Evolutionary conservation across 2,797 vertebrate genomes (phyloP), one percentile per base, ranked within the genome.

Genomic region (Semaprochilodus insignis): DNA sequence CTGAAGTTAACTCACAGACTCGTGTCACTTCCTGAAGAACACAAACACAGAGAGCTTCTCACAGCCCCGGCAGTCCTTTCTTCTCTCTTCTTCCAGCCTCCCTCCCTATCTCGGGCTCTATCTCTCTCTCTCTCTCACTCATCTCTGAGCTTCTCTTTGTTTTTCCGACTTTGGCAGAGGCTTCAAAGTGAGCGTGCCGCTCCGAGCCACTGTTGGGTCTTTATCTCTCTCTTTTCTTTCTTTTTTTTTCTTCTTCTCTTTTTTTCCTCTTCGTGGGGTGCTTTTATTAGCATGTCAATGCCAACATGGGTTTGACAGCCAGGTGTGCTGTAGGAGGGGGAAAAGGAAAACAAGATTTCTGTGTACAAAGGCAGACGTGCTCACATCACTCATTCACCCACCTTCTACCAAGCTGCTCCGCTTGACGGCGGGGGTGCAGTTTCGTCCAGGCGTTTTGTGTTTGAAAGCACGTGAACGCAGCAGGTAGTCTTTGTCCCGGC

Each of bases 271-370:
- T 52, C 17, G n/a, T 23, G 2, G 59, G 23, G 23, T 16, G 70
- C 54, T 57, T 86, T 86, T 81, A 88, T 88, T 88, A 85, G 85
- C 87, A 88, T 86, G 85, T 88, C 81, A 86, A 85, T 80, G 85
- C 72, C 81, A 31, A 73, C 71, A 3, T 40, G 8, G 77, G 52
- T 67, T 52, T 85, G 80, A 86, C 85, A 79, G 74, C 83, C 87
- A 88, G 83, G 85, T 86, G 87, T 85, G 66, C 83, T 59, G 36
- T 60, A 72, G 62, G 51, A 23, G 44, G 10, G 10, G 10, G 34
- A 10, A 57, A 70, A 54, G 19, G 6, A 34, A 17, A 66, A 66
- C 31, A n/a, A 70, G 19, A 72, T 76, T 51, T 60, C 55, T 72
- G 69, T 71, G 52, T 73, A 55, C 36, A 78, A 44, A 70, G 71